Evolutionary conservation across 1,140 invertebrate genomes (phyloP).

Genomic region (Apis dorsata): DNA sequence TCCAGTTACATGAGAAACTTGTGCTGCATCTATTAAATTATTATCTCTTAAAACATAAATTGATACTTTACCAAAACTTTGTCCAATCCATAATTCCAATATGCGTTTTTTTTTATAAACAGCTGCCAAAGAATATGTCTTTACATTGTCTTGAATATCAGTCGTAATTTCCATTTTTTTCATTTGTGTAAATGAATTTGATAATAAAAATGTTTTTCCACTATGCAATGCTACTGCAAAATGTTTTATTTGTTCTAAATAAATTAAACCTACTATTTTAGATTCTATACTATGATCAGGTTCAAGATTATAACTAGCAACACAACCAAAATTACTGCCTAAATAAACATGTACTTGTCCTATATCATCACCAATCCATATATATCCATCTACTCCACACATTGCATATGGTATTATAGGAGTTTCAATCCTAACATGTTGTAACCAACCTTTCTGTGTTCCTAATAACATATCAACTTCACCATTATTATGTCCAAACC

Average conservation of each 20-base stretch:
- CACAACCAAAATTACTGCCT: conserved; percentile 77
- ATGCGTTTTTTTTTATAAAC: conserved; percentile 71
- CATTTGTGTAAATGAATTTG: conserved; percentile 75
- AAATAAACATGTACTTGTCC: conserved; percentile 90
- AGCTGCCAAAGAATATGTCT: conserved; percentile 76
- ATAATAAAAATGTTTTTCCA: conserved; percentile 86
- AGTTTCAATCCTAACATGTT: conserved; percentile 81
- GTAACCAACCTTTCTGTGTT: conserved; percentile 82
- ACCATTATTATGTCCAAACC: conserved; percentile 86
- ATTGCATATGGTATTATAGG: conserved; percentile 83
- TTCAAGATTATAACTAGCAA: conserved; percentile 80
- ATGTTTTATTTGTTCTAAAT: conserved; percentile 83
- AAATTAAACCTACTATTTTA: conserved; percentile 84
- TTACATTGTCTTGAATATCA: conserved; percentile 64
- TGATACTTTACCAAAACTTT: conserved; percentile 86
- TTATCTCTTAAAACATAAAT: conserved; percentile 83
- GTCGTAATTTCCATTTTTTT: conserved; percentile 73
- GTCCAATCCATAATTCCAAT: conserved; percentile 86
- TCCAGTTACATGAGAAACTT: conserved; percentile 64
- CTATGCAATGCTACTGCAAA: conserved; percentile 87
- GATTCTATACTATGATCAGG: conserved; percentile 79
- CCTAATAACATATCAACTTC: conserved; percentile 85
- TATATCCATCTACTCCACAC: conserved; percentile 85
- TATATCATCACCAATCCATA: conserved; percentile 93
- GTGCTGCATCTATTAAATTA: conserved; percentile 71